phyloP scores from a whole-genome alignment of 2,113 vertebrate species.

The Pluvialis apricaria region DNA sequence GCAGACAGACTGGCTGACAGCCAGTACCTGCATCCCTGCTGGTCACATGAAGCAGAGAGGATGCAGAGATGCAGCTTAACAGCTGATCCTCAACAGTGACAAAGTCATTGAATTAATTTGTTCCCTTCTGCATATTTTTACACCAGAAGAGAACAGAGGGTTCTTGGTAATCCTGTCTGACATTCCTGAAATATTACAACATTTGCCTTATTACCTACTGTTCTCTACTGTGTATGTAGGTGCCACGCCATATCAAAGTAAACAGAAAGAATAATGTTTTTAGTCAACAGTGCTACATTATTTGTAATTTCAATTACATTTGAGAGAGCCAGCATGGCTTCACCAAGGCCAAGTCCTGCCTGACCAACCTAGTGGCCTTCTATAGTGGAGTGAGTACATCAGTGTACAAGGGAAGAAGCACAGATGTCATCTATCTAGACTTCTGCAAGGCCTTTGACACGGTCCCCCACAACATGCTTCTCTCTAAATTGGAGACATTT shows the following conservation, averaged over 20 bases:
- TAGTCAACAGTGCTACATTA: background rate
- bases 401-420: background rate
- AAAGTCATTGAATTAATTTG: background rate
- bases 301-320: background rate
- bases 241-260: background rate
- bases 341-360: background rate
- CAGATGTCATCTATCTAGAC: too few relatives aligned
- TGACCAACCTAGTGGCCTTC: background rate
- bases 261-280: background rate
- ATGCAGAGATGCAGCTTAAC: background rate
- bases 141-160: background rate
- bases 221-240: background rate
- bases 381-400: background rate
- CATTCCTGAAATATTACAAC: background rate
- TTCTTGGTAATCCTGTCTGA: background rate
- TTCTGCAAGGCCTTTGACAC: background rate
- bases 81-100: background rate
- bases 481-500: background rate
- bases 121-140: slow-evolving; percentile 23
- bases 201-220: background rate
- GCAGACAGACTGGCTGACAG: background rate
- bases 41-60: background rate
- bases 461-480: background rate
- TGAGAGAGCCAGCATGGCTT: background rate
- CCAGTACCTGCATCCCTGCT: background rate